Evolutionary conservation across 2,797 vertebrate genomes (phyloP).

Genomic region (Moxostoma hubbsi): DNA sequence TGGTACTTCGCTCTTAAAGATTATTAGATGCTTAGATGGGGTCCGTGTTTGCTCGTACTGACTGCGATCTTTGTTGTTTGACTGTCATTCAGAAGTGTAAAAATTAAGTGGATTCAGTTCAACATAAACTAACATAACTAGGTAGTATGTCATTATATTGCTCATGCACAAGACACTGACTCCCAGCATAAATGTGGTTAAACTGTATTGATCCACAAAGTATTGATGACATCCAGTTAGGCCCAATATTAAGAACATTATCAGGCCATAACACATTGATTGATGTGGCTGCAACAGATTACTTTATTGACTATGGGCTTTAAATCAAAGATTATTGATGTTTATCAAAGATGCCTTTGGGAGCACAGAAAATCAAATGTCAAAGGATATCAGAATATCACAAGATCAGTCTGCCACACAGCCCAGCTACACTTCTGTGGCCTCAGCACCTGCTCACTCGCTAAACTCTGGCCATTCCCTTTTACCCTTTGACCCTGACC

Average conservation of each 20-base stretch:
- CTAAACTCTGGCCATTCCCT: constrained; percentile 43
- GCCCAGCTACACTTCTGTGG: constrained; percentile 21
- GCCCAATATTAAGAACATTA: constrained; percentile 41
- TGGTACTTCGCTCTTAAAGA: constrained; percentile 3
- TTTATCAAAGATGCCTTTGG: neutral
- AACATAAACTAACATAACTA: neutral
- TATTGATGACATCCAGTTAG: constrained; percentile 39
- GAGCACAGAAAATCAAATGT: constrained; percentile 8
- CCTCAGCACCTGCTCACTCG: constrained; percentile 51
- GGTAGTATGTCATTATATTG: constrained; percentile 28
- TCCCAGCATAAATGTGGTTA: constrained; percentile 31
- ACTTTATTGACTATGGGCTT: constrained; percentile 24
- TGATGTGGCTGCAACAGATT: constrained; percentile 41
- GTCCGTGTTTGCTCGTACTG: neutral
- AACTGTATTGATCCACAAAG: constrained; percentile 36
- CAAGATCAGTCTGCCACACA: neutral
- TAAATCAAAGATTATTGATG: constrained; percentile 11
- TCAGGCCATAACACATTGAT: constrained; percentile 34
- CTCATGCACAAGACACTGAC: constrained; percentile 26
- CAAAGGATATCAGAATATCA: neutral
- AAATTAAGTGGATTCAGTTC: neutral
- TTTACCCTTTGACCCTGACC: constrained; percentile 50
- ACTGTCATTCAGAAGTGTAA: neutral
- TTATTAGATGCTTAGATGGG: constrained; percentile 16
- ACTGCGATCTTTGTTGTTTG: constrained; percentile 2